Conservation (phyloP, 2,797 vertebrate genomes). For the Helarctos malayanus region DNA sequence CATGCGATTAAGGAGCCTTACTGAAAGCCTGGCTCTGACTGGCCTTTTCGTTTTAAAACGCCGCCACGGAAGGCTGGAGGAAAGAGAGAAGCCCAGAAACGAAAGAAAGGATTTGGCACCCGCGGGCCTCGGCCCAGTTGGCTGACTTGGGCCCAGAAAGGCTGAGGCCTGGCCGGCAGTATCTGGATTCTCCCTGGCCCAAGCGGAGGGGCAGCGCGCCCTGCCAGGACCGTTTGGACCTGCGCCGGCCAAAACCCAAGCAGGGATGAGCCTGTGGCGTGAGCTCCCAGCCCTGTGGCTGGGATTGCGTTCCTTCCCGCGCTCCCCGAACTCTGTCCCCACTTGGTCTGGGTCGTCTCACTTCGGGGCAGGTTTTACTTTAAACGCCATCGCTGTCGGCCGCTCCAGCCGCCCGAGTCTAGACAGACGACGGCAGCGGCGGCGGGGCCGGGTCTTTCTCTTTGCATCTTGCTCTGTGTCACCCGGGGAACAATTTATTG, state of each 20-base stretch:
- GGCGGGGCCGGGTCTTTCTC: slow-evolving; percentile 79
- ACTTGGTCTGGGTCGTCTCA: neutral
- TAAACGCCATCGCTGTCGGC: neutral
- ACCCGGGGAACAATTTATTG: slow-evolving; percentile 88
- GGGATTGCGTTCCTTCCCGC: fast-evolving
- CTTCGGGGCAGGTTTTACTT: neutral
- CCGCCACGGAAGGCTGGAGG: neutral
- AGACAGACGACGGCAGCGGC: slow-evolving; percentile 73
- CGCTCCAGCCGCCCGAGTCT: slow-evolving; percentile 72
- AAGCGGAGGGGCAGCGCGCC: neutral
- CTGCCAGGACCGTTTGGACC: neutral
- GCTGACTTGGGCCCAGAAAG: neutral
- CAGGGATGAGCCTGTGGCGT: neutral
- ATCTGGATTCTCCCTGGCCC: neutral
- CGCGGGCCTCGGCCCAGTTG: fast-evolving
- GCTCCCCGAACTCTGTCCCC: neutral
- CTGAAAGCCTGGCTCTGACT: neutral
- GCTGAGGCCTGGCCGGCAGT: neutral
- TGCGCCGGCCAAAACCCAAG: neutral
- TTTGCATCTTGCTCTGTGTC: slow-evolving; percentile 84
- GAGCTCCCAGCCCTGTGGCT: neutral
- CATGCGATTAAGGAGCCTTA: neutral
- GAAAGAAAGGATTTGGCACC: neutral
- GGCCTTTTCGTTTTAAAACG: slow-evolving; percentile 66
- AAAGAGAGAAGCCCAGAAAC: slow-evolving; percentile 39